A percentile compares a stretch with the other conserved stretches of the same genome.
Conservation (phyloP, 2,113 vertebrate genomes). For the Leucoraja erinaceus region DNA sequence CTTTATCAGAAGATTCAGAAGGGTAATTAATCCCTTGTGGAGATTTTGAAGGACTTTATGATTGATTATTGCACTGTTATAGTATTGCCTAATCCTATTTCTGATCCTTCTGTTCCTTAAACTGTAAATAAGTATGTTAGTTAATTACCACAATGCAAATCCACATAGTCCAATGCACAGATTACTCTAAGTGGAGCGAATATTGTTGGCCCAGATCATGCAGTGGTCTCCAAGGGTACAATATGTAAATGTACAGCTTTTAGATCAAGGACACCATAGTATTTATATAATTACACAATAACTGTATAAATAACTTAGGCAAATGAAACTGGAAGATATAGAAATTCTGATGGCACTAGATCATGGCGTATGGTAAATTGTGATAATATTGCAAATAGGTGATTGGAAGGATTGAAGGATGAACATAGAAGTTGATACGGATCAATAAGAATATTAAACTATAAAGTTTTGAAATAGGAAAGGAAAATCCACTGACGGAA, state of each 20-base stretch:
- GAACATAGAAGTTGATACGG: not conserved
- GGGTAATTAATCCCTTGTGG: constrained; percentile 9
- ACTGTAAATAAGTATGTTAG: not conserved
- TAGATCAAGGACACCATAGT: not conserved
- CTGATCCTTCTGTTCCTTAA: constrained; percentile 16
- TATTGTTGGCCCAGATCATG: constrained; percentile 3
- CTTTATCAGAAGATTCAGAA: constrained; percentile 27
- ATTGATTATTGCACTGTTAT: constrained; percentile 28
- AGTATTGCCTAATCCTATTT: not conserved
- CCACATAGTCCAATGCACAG: not conserved
- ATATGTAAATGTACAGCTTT: not conserved
- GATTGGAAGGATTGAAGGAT: not conserved
- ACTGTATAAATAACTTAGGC: not conserved
- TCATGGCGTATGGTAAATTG: not conserved
- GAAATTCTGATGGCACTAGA: not conserved
- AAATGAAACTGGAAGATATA: not conserved
- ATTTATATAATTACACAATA: not conserved
- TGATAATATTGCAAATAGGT: not conserved
- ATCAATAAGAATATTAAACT: not conserved
- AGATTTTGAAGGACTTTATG: not conserved
- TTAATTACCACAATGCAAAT: not conserved
- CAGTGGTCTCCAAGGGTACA: not conserved
- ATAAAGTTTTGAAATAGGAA: not conserved
- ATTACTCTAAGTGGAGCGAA: not conserved
- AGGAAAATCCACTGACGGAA: not conserved